Percentiles rank a stretch among this genome's conserved stretches.
Evolutionary conservation across 2,888 invertebrate genomes (phyloP).

Genomic region (Cephus pulcher): DNA sequence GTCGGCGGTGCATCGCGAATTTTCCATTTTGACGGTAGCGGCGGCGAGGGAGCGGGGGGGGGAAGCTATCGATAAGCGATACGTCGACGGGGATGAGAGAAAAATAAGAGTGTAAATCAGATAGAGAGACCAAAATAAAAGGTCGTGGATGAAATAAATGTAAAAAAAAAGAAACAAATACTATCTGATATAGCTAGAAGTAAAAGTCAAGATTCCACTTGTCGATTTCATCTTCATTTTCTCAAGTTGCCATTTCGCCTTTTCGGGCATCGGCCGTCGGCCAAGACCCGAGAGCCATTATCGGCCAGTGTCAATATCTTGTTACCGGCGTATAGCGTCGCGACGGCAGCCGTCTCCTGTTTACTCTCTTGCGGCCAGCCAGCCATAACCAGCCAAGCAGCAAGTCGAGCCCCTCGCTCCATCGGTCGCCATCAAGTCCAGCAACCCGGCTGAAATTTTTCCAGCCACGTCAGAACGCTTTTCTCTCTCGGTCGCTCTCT

Average conservation of each 20-base stretch:
- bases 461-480: not conserved
- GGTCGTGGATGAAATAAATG: not conserved
- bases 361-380: conserved; percentile 49
- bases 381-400: conserved; percentile 20
- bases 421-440: not conserved
- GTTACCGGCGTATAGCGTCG: conserved; percentile 51
- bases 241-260: conserved; percentile 50
- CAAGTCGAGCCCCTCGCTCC: not conserved
- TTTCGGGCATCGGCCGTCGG: conserved; percentile 43
- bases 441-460: not conserved
- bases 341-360: conserved; percentile 53
- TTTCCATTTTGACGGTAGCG: conserved; percentile 12
- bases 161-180: not conserved
- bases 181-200: not conserved
- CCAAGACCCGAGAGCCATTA: conserved; percentile 51
- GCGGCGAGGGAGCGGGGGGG: not conserved
- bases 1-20: conserved; percentile 34
- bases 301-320: conserved; percentile 61
- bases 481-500: not conserved
- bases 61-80: not conserved
- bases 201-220: conserved; percentile 38
- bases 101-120: not conserved
- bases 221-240: conserved; percentile 57
- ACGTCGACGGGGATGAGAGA: not conserved
- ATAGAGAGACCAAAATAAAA: not conserved